Base-by-base conservation (phyloP, 1,140 invertebrate genomes). In the Drosophila parvula region DNA sequence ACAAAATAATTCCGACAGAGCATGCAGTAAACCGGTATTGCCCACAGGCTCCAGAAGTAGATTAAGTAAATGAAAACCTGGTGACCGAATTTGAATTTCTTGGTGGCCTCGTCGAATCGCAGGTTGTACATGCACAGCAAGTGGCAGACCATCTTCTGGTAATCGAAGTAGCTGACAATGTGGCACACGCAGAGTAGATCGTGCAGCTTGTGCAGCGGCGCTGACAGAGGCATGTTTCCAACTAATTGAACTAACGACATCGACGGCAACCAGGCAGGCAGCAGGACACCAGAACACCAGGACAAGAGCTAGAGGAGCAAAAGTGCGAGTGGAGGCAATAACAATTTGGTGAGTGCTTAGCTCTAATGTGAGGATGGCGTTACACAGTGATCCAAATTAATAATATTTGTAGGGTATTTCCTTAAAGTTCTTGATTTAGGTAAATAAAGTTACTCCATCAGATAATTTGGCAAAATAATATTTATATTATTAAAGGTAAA, bases 291-390 rank as follows among this genome's bases (percentile, higher is more conserved):
- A 36, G 30, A 22, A 22, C 30, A 6, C 30, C 28, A 71, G 40
- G 34, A 27, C 10, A 10, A 32, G 14, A 22, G 16, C 12, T 41
- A 55, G 8, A 44, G 47, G 28, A 73, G 32, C 44, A 50, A 27
- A 57, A 58, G 16, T 43, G 38, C 32, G 28, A 40, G 11, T 38
- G 43, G 18, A 38, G 64, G 60, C 63, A 48, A 79, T 68, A 85
- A 79, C 79, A 85, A 79, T 86, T 88, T 88, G 40, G 64, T 56
- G 60, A 60, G 45, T 83, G 51, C 76, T 79, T 76, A 65, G 61
- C 51, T 62, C 83, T 86, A 82, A 82, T 88, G 79, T 67, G 82
- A 68, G 62, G 41, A 51, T 58, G 28, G 11, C 6, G 30, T 28
- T 50, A 43, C 60, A 68, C 60, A 9, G 28, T 9, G 28, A 38